Percentiles rank a stretch among this genome's conserved stretches.
phyloP scores from a whole-genome alignment of 2,888 invertebrate genomes.

The Sinopyrophorus schimmeli region DNA sequence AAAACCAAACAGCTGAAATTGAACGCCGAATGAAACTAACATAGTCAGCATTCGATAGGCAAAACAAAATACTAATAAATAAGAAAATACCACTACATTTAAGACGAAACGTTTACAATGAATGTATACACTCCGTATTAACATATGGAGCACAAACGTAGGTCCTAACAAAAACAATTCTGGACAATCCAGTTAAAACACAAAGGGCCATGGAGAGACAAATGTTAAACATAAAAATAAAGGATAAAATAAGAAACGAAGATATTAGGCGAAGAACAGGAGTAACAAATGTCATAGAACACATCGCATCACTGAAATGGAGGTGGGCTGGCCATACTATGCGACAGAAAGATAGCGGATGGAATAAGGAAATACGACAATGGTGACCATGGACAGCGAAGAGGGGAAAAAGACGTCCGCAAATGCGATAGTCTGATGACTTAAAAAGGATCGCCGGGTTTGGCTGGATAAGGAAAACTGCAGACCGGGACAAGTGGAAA shows the following conservation, averaged over 20 bases:
- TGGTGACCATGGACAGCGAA: neutral
- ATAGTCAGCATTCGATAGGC: too few species aligned
- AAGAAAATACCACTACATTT: too few species aligned
- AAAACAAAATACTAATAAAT: too few species aligned
- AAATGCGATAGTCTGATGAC: slow-evolving; percentile 3
- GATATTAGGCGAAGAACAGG: too few species aligned
- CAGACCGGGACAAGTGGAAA: neutral
- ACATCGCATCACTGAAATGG: slow-evolving; percentile 4
- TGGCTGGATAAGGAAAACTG: neutral
- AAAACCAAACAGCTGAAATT: too few species aligned
- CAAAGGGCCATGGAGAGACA: slow-evolving; percentile 1
- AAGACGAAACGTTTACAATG: too few species aligned
- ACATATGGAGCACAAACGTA: too few species aligned
- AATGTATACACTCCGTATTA: too few species aligned
- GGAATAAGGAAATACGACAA: slow-evolving; percentile 2
- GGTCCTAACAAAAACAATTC: neutral
- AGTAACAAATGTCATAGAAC: neutral
- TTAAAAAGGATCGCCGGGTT: neutral
- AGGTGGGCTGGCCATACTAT: slow-evolving; percentile 1
- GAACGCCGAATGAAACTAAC: too few species aligned
- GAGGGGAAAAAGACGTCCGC: slow-evolving; percentile 2
- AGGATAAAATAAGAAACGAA: neutral
- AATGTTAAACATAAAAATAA: slow-evolving; percentile 3
- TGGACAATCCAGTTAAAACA: slow-evolving; percentile 1
- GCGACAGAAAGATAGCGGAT: slow-evolving; percentile 1